Percentiles rank a stretch among this genome's conserved stretches.
Conservation (phyloP, 2,113 vertebrate species). For the Parus major region DNA sequence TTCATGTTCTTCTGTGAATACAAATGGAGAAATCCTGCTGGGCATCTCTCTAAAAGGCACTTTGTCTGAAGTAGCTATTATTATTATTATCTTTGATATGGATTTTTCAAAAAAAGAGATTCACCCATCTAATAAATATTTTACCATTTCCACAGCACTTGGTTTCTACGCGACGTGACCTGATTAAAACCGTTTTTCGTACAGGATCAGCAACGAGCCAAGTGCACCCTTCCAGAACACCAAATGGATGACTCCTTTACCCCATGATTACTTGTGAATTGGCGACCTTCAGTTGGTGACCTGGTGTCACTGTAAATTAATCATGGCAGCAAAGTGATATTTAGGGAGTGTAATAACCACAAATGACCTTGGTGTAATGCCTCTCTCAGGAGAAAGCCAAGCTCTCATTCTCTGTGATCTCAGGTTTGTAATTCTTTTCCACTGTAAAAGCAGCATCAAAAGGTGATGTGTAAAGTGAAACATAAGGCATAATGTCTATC, state of each 20-base stretch:
- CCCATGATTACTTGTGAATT: slow-evolving; percentile 1
- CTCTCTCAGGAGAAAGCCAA: slow-evolving; percentile 16
- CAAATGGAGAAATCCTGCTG: neutral
- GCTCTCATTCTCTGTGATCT: slow-evolving; percentile 12
- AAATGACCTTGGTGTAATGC: slow-evolving; percentile 46
- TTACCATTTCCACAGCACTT: neutral
- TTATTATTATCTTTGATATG: neutral
- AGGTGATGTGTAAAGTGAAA: neutral
- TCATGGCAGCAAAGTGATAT: slow-evolving; percentile 32
- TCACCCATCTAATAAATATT: neutral
- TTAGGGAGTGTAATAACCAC: slow-evolving; percentile 37
- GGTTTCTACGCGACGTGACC: neutral
- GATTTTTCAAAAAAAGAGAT: neutral
- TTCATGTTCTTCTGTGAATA: neutral
- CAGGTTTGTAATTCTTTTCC: neutral
- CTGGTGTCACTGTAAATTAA: slow-evolving; percentile 56
- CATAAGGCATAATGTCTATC: neutral
- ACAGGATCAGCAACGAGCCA: neutral
- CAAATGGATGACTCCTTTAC: slow-evolving; percentile 37
- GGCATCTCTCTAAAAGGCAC: neutral
- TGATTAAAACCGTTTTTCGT: neutral
- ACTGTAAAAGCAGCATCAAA: neutral
- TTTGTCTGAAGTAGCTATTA: neutral
- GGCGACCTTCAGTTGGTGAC: neutral
- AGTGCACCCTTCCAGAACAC: slow-evolving; percentile 32